Evolutionary conservation across 2,888 invertebrate genomes (phyloP), one percentile per base, ranked within the genome.

Genomic region (Athalia rosae): DNA sequence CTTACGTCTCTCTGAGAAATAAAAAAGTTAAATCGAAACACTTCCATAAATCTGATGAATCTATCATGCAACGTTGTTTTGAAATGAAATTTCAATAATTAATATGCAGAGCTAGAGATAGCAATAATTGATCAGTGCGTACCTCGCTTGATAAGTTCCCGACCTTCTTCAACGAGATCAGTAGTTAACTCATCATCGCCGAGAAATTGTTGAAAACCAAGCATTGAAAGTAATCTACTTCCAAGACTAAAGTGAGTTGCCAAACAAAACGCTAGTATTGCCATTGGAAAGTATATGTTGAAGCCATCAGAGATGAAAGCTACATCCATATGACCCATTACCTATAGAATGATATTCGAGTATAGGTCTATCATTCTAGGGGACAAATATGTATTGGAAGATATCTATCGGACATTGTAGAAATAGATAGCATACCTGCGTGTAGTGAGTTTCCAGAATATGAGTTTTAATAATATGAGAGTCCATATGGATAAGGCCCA

Each of bases 271-370:
- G 95, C 93, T 78, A 99, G 93, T 88, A 99, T 98, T 79, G 97
- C 94, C 94, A 99, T 99, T 0, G 99, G 99, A 90, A 99, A 98
- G 91, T 99, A 99, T 77, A 99, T 96, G 91, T 99, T 99, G 91
- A 99, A 99, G 7, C 99, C 99, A 89, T 98, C 96, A 0, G 99
- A 96, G 82, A 99, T 96, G 79, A 99, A 97, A 47, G 96, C 95
- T 0, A 99, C 98, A 90, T 99, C 99, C 98, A 99, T 97, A 89
- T 99, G 99, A 0, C 99, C 99, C 99, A 99, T 99, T 84, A 98
- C 95, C 95, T 95, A 86, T 7, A 28, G 48, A 45, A 3, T 6
- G 45, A 76, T 47, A 28, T 9, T n/a, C 4, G 48, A 45, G 76
- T 67, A n/a, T n/a, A 56, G 66, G 11, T 41, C 13, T 71, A 3